phyloP scores from a whole-genome alignment of 1,140 invertebrate species.

The Grapholita molesta region DNA sequence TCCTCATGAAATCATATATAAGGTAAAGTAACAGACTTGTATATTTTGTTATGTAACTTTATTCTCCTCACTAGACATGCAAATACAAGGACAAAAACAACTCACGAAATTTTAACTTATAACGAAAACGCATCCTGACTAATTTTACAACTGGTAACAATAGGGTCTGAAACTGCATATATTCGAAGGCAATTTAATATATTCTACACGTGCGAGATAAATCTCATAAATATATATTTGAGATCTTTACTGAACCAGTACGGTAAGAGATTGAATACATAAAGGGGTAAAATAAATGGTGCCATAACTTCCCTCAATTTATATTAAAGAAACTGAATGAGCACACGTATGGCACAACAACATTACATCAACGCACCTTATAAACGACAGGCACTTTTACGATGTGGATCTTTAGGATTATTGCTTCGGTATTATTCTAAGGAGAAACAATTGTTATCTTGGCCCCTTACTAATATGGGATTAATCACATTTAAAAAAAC shows the following conservation, averaged over 20 bases:
- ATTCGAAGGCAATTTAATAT: neutral
- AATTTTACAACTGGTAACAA: constrained; percentile 52
- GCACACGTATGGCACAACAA: constrained; percentile 50
- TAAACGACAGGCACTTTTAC: constrained; percentile 60
- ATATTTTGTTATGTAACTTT: constrained; percentile 64
- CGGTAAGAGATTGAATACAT: constrained; percentile 42
- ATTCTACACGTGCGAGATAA: neutral
- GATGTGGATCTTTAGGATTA: constrained; percentile 36
- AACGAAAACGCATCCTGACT: constrained; percentile 44
- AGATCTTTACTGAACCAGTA: constrained; percentile 36
- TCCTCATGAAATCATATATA: constrained; percentile 3
- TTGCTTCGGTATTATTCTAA: constrained; percentile 33
- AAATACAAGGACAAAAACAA: constrained; percentile 67
- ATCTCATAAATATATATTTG: constrained; percentile 21
- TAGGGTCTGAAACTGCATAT: constrained; percentile 35
- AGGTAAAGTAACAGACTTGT: constrained; percentile 36
- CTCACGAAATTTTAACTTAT: constrained; percentile 40
- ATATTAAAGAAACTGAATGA: constrained; percentile 23
- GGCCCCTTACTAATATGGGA: constrained; percentile 36
- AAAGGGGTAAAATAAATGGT: constrained; percentile 24
- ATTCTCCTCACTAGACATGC: constrained; percentile 73
- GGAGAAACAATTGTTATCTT: constrained; percentile 20
- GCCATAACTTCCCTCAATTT: constrained; percentile 25
- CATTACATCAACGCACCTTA: constrained; percentile 42
- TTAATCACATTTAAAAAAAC: neutral